These are phyloP conservation scores for Xylota segnis DNA, from an alignment of 2,888 invertebrate genomes.

Conservation along the genomic window DNA sequence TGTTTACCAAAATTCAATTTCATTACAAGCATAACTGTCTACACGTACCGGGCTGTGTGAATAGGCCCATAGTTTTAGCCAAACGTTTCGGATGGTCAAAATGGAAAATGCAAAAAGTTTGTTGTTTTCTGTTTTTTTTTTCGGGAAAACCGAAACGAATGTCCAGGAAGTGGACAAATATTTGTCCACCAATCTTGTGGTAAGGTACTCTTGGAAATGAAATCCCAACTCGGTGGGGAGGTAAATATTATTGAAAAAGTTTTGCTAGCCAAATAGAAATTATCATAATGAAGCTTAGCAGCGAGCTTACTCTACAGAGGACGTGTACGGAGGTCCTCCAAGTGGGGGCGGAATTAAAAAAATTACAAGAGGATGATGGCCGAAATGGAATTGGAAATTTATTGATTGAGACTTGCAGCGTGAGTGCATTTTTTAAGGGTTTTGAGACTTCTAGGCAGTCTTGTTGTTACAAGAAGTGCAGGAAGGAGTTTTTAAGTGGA, in stretches of 20 bases:
- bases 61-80: conserved; percentile 32
- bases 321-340: conserved; percentile 4
- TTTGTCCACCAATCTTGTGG: conserved; percentile 54
- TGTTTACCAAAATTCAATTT: conserved; percentile 62
- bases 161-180: conserved; percentile 69
- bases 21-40: conserved; percentile 40
- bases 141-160: neutral
- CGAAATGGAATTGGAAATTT: conserved; percentile 38
- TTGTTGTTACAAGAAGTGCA: too few species aligned
- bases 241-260: conserved; percentile 75
- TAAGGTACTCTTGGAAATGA: conserved; percentile 23
- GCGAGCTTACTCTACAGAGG: neutral
- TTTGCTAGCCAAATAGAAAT: conserved; percentile 65
- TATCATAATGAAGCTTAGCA: conserved; percentile 69
- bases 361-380: conserved; percentile 35
- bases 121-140: neutral
- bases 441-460: too few species aligned
- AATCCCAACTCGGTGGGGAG: conserved; percentile 22
- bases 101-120: conserved; percentile 31
- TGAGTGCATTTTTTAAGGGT: too few species aligned
- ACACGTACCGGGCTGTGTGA: neutral
- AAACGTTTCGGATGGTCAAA: conserved; percentile 12
- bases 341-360: conserved; percentile 51
- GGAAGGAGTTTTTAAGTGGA: too few species aligned
- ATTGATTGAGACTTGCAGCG: neutral